A percentile compares a stretch with the other conserved stretches of the same genome.
phyloP scores from a whole-genome alignment of 2,113 vertebrate species.

The Mesoclemmys tuberculata region DNA sequence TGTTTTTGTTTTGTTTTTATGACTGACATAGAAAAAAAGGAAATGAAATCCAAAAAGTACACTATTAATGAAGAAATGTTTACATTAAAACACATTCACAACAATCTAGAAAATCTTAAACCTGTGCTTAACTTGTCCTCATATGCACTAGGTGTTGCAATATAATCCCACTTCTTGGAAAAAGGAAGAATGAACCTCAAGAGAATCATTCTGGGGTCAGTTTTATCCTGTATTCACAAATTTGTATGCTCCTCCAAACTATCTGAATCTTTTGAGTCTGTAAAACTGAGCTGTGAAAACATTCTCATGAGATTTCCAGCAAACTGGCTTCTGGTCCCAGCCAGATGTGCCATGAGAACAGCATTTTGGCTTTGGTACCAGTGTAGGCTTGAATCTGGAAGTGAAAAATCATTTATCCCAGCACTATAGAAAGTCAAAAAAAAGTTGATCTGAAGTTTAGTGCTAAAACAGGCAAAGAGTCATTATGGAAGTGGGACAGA shows the following conservation, averaged over 20 bases:
- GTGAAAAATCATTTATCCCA: not conserved
- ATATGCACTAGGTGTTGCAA: not conserved
- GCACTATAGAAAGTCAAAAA: not conserved
- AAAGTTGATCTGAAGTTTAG: not conserved
- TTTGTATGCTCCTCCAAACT: not conserved
- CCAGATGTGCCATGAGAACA: not conserved
- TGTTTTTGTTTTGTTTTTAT: not conserved
- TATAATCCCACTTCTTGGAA: not conserved
- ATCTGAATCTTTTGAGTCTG: not conserved
- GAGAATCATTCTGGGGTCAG: not conserved
- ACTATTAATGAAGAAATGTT: not conserved
- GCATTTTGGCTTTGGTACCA: not conserved
- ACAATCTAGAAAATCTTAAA: not conserved
- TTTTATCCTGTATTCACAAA: not conserved
- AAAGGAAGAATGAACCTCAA: not conserved
- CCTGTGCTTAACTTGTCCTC: not conserved
- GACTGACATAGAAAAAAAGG: not conserved
- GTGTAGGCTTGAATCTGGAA: not conserved
- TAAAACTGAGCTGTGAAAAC: not conserved
- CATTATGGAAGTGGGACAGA: not conserved
- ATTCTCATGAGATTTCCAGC: not conserved
- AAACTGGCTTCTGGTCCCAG: not conserved
- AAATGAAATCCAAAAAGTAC: not conserved
- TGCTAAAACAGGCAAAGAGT: not conserved
- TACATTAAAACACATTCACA: not conserved